Base-by-base conservation (phyloP, 37 sponge, comb jelly and placozoan genomes). In the Haliclona indistincta region DNA sequence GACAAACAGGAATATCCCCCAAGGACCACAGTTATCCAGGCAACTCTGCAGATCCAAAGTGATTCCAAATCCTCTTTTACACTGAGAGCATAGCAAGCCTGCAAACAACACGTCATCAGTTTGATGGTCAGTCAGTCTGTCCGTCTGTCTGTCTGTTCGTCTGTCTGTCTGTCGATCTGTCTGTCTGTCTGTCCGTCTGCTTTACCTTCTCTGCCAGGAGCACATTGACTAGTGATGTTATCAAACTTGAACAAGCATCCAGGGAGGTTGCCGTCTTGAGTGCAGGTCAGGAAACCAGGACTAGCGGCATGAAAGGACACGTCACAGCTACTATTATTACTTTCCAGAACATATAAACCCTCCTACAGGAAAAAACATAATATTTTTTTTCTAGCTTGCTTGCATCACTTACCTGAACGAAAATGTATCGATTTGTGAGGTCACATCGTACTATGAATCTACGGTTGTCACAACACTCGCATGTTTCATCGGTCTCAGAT, bases 241-340 rank as follows among this genome's bases (percentile, higher is more conserved):
- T 86, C 87, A 68, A 38, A 86, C 71, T 68, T 74, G 54, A 74
- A 80, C 23, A 68, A 63, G 37, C 87, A 86, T 32, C 87, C 87
- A 30, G 69, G 80, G 7, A 86, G 81, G 10, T 63, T 20, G 5
- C 87, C 81, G 22, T 79, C 73, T 2, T 73, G 47, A 30, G 75
- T 56, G 63, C 87, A 86, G 64, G 79, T 79, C 15, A 86, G 73
- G 51, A 78, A 85, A 1, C 78, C 86, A 1, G 86, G 86, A 25
- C 77, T 54, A 37, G 86, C 72, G 36, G 58, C 41, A 26, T 25
- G 19, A 36, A 84, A 70, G 49, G 43, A 34, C 10, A 52, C 38
- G 7, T 58, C 26, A 58, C 26, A n/a, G 23, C 58, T 43, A 30
- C 28, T 32, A 25, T 69, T 41, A 0, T 68, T 53, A 35, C 22